A percentile compares a stretch with the other conserved stretches of the same genome.
Conservation (phyloP, 2,113 vertebrate genomes). For the Phalacrocorax pelagicus region DNA sequence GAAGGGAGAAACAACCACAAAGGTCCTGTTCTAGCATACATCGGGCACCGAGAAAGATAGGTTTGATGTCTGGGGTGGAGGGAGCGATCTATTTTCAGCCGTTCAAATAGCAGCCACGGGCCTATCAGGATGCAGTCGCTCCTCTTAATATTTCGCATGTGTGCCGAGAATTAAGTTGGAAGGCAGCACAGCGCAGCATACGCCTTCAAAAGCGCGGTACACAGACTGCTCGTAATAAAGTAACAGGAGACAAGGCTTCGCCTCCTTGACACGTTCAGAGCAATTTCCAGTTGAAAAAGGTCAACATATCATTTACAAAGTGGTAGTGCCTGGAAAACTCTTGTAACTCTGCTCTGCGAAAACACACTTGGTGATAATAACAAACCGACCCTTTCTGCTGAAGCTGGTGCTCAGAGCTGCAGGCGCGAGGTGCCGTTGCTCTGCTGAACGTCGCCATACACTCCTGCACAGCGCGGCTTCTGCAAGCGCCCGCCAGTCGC, state of each 20-base stretch:
- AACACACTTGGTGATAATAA: neutral
- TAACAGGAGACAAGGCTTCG: neutral
- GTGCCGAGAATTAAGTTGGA: neutral
- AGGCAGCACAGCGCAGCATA: neutral
- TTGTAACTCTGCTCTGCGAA: neutral
- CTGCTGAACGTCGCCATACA: fast-evolving
- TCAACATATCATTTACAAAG: neutral
- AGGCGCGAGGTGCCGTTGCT: neutral
- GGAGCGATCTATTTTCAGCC: constrained; percentile 21
- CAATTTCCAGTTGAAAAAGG: neutral
- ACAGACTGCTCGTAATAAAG: neutral
- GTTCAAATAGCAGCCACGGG: neutral
- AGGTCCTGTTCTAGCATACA: neutral
- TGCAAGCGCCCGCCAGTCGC: fast-evolving
- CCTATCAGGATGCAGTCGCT: neutral
- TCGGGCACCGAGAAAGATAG: neutral
- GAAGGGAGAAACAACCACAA: neutral
- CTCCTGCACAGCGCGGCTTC: neutral
- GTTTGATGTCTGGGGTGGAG: neutral
- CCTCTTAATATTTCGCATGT: neutral
- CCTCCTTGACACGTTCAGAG: neutral
- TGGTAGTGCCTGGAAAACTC: neutral
- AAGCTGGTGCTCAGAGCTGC: neutral
- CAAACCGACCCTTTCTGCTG: neutral
- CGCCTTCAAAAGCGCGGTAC: neutral